Base-by-base conservation (phyloP, 1,140 invertebrate genomes). In the Drosophila parvula region DNA sequence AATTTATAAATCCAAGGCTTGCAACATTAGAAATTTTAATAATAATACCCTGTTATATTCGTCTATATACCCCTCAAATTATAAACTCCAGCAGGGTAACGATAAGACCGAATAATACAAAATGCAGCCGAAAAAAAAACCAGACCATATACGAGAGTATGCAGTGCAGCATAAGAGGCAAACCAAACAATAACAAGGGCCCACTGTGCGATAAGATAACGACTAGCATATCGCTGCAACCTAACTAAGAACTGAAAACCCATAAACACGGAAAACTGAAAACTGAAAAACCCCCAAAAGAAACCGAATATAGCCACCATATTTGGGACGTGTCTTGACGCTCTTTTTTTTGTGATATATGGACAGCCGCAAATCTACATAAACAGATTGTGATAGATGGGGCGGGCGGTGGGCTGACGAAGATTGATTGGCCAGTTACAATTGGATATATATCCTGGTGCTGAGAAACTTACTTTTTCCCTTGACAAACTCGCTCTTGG, bases 401-500 rank as follows among this genome's bases (percentile, higher is more conserved):
- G 59, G 48, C 30, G n/a, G 10, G 16, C 12, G 11, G 11, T 30
- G 28, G 11, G 3, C 48, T 69, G 57, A 75, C 32, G 62, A 75
- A 79, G 79, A 74, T 18, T 65, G 64, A 75, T 79, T 79, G 57
- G 53, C 8, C 16, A 22, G 12, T 14, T 30, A 32, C 9, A 8
- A 32, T 14, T 27, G 27, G 36, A n/a, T 11, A 44, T 11, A 44
- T 58, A 38, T 55, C 43, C 47, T 76, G 14, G 4, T 30, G 22
- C 30, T 28, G 10, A 38, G 41, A n/a, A 74, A 74, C 91, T 92
- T 91, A 92, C 91, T 92, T 77, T 92, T 92, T 67, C 91, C 91
- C 62, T 92, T 92, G 44, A 92, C 90, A 41, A 92, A 92, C 50
- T 91, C 86, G 55, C 90, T 91, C 70, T 89, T 91, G 56, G 77